Base-by-base conservation (phyloP, 1,140 invertebrate genomes). In the Sitodiplosis mosellana region DNA sequence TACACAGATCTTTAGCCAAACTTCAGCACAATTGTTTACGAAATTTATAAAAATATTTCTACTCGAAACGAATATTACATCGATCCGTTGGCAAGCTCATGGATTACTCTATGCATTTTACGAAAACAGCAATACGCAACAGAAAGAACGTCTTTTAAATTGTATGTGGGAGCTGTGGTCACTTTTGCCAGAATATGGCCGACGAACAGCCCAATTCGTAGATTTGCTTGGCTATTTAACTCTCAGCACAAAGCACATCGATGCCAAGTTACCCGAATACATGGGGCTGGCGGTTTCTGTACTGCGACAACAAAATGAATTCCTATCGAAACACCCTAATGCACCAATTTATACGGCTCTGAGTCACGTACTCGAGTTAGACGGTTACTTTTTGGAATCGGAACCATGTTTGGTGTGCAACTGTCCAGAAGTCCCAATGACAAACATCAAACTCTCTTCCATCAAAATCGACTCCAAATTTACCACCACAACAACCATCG, bases 401-500 rank as follows among this genome's bases (percentile, higher is more conserved):
- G 91, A 96, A 59, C 93, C 93, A 0, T 98, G 93, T 60, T 73
- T 96, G 18, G 91, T 96, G 0, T 98, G 93, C 62, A 96, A 96
- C 64, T 95, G 95, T 69, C 90, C 92, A 1, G 93, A 98, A 66
- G 84, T 95, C 14, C 81, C 90, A 1, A 86, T 91, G 71, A 69
- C 81, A 0, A 87, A 83, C 49, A 85, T 96, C 37, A 99, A 98
- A 67, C 66, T 99, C 33, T 87, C 87, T 1, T 78, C 88, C 0
- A 86, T 97, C 7, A 96, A 96, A 71, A 81, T 88, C 36, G 94
- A 98, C 69, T 92, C 91, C 0, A 91, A 96, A 69, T 99, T 93
- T 61, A 97, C 93, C 1, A 96, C 93, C 1, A 95, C 87, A 2
- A 95, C 91, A 2, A 92, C 96, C 68, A 94, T 98, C 45, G 88